phyloP scores from a whole-genome alignment of 2,888 invertebrate genomes.

The Leptopterna dolabrata region DNA sequence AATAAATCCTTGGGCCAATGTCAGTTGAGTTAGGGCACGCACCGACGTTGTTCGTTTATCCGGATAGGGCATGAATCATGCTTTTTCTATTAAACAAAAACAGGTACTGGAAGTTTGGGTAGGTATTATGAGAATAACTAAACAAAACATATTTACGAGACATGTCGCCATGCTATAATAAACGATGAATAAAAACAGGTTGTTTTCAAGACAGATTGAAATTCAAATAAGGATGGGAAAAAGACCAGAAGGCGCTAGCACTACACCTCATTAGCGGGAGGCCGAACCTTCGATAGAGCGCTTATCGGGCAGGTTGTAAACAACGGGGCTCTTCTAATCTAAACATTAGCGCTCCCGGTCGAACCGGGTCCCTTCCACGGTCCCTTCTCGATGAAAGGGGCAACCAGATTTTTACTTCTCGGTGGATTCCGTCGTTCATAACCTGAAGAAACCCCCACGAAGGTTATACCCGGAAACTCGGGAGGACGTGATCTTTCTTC shows the following conservation, averaged over 20 bases:
- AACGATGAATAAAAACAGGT: not conserved
- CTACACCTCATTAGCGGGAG: not conserved
- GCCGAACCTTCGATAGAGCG: not conserved
- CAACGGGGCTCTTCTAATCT: not conserved
- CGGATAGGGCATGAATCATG: too few species aligned
- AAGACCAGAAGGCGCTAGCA: not conserved
- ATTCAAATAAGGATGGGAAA: not conserved
- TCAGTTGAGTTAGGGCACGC: too few species aligned
- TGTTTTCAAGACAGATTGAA: not conserved
- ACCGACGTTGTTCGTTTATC: too few species aligned
- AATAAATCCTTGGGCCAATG: too few species aligned
- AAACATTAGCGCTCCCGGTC: not conserved
- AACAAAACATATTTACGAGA: too few species aligned
- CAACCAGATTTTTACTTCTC: not conserved
- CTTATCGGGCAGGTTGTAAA: slow-evolving; percentile 7
- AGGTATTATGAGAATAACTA: too few species aligned
- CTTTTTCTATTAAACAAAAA: too few species aligned
- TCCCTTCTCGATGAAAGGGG: not conserved
- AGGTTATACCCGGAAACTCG: not conserved
- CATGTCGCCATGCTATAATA: not conserved
- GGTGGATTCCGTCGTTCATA: not conserved
- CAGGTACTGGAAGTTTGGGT: too few species aligned
- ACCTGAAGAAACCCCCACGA: too few species aligned
- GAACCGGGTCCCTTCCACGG: too few species aligned
- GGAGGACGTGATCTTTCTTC: not conserved